Conservation (phyloP, 1,140 invertebrate genomes). For the Drosophila kepulauana region DNA sequence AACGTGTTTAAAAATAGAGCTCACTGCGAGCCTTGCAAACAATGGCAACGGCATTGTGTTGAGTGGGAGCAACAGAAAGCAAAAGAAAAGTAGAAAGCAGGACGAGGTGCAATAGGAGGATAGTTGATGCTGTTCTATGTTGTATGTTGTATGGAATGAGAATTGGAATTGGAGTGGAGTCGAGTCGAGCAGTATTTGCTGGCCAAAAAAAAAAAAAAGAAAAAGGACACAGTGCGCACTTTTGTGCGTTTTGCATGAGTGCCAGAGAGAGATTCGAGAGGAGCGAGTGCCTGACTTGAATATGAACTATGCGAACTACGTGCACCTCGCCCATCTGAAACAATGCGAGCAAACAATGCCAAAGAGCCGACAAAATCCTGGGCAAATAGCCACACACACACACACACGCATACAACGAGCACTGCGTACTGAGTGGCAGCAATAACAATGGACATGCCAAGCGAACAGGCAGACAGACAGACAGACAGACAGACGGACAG, state of each 20-base stretch:
- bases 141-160: too few species aligned
- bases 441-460: conserved; percentile 35
- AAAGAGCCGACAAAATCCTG: conserved; percentile 34
- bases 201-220: conserved; percentile 8
- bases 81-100: background rate
- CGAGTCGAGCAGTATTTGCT: background rate
- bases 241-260: conserved; percentile 57
- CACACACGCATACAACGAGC: background rate
- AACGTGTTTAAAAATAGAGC: conserved; percentile 56
- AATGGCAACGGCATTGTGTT: conserved; percentile 33
- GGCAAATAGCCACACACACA: conserved; percentile 35
- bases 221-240: conserved; percentile 43
- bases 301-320: conserved; percentile 49
- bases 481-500: background rate
- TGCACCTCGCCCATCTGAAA: conserved; percentile 48
- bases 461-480: background rate
- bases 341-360: conserved; percentile 50
- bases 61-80: conserved; percentile 2
- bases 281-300: conserved; percentile 51
- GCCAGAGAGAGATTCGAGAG: conserved; percentile 40
- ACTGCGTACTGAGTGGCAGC: conserved; percentile 14
- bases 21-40: conserved; percentile 37
- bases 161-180: background rate
- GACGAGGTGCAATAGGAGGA: background rate
- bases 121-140: background rate